Percentiles rank a stretch among this genome's conserved stretches.
Evolutionary conservation across 1,140 invertebrate genomes (phyloP).

Genomic region (Drosophila asahinai): DNA sequence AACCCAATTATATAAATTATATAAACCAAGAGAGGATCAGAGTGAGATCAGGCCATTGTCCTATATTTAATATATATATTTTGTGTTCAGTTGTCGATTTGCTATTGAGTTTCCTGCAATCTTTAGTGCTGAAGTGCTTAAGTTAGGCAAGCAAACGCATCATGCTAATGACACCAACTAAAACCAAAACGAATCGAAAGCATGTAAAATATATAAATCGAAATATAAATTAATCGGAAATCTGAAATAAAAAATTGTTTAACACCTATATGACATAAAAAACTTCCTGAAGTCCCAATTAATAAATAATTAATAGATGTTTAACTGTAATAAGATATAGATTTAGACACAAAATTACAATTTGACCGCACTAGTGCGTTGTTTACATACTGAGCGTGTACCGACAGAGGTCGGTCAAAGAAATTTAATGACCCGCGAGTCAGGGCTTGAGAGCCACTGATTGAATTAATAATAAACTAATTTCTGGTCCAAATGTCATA

Average conservation of each 20-base stretch:
- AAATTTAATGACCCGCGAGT: too few species aligned
- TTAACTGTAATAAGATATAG: too few species aligned
- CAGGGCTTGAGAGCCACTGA: too few species aligned
- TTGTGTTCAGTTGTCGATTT: conserved; percentile 43
- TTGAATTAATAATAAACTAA: too few species aligned
- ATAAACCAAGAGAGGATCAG: conserved; percentile 11
- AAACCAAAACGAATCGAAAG: conserved; percentile 38
- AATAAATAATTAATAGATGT: too few species aligned
- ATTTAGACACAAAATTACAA: too few species aligned
- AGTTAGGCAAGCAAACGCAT: conserved; percentile 32
- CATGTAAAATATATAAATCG: conserved; percentile 49
- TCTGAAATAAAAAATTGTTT: not conserved
- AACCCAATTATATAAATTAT: conserved; percentile 19
- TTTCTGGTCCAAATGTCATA: conserved; percentile 5
- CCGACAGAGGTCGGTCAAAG: too few species aligned
- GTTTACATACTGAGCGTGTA: too few species aligned
- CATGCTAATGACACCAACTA: conserved; percentile 13
- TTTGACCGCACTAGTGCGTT: too few species aligned
- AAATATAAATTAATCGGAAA: conserved; percentile 27
- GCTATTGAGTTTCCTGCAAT: conserved; percentile 43
- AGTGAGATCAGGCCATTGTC: conserved; percentile 53
- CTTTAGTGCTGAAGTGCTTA: conserved; percentile 54
- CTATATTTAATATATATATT: conserved; percentile 66
- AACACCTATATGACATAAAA: conserved; percentile 1
- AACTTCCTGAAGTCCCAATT: too few species aligned